Conservation (phyloP, 2,888 invertebrate genomes). For the Calephelis perditalis region DNA sequence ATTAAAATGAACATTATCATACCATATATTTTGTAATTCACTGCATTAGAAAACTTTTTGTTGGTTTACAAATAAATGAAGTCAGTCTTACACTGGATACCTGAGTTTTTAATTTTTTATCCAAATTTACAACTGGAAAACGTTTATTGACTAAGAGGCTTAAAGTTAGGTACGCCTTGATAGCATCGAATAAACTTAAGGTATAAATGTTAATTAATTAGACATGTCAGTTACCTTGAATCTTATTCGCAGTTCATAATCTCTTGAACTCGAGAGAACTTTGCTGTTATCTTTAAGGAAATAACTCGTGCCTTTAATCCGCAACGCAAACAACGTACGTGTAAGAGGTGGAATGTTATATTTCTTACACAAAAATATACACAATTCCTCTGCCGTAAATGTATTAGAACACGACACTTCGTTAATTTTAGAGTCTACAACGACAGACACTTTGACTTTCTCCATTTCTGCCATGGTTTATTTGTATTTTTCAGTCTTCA, state of each 20-base stretch:
- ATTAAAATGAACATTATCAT: too few species aligned
- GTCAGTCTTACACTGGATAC: too few species aligned
- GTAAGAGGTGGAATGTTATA: constrained; percentile 86
- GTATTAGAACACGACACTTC: constrained; percentile 60
- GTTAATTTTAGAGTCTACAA: constrained; percentile 55
- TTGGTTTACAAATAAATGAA: too few species aligned
- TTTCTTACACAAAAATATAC: constrained; percentile 83
- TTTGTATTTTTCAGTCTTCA: constrained; percentile 51
- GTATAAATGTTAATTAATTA: background rate
- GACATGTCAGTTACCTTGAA: constrained; percentile 79
- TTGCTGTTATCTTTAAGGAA: constrained; percentile 83
- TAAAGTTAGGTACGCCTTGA: too few species aligned
- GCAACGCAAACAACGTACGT: constrained; percentile 86
- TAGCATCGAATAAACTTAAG: too few species aligned
- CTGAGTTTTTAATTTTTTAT: too few species aligned
- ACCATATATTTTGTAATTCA: too few species aligned
- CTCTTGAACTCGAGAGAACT: constrained; percentile 66
- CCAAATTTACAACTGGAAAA: too few species aligned
- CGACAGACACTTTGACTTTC: constrained; percentile 65
- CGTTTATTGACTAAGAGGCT: too few species aligned
- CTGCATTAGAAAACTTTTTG: too few species aligned
- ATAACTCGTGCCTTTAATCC: constrained; percentile 79
- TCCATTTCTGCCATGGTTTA: constrained; percentile 58
- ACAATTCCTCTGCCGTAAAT: constrained; percentile 82
- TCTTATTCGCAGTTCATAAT: constrained; percentile 87